Evolutionary conservation across 2,797 vertebrate genomes (phyloP), one percentile per base, ranked within the genome.

Genomic region (Lophius americanus): DNA sequence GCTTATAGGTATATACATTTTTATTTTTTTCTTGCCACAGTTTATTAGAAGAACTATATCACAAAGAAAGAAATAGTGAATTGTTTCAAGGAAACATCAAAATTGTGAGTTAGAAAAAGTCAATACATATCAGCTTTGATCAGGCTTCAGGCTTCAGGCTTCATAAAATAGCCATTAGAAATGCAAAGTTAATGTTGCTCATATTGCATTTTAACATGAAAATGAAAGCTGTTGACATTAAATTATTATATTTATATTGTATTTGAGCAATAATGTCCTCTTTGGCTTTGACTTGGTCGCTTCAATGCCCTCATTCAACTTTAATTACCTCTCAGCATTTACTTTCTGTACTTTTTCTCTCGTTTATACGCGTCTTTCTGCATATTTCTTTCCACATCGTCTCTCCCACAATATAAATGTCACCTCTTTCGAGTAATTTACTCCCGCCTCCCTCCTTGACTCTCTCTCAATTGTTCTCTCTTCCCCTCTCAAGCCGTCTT

Each of bases 341-440:
- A 1, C 23, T 57, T 46, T 58, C 10, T 23, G 23, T 23, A 23
- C 23, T 23, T 46, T 32, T 50, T 4, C 10, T 9, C 12, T 44
- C 33, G 8, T 54, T 11, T 7, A 35, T 36, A 2, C 33, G 14
- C 46, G 14, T 6, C 5, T 14, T 39, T 8, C 35, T 54, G 14
- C 38, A 38, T 11, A 44, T 35, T 9, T 6, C 33, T 9, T 23
- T 23, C 23, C 2, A 23, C 23, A 5, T 54, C 7, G 51, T 56
- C 56, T 38, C 46, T 7, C 13, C 46, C 13, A 44, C 50, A 50
- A 37, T 63, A 47, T 60, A 60, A 68, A 52, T 64, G 12, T 56
- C 61, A 65, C 52, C 13, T 51, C 36, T 43, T 39, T 46, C 12
- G 50, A 39, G 38, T 51, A 48, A 46, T 64, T 53, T 33, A 35